Evolutionary conservation across 2,888 invertebrate species (phyloP), one percentile per base, ranked within the genome.

Genomic region (Caenorhabditis imperialis): DNA sequence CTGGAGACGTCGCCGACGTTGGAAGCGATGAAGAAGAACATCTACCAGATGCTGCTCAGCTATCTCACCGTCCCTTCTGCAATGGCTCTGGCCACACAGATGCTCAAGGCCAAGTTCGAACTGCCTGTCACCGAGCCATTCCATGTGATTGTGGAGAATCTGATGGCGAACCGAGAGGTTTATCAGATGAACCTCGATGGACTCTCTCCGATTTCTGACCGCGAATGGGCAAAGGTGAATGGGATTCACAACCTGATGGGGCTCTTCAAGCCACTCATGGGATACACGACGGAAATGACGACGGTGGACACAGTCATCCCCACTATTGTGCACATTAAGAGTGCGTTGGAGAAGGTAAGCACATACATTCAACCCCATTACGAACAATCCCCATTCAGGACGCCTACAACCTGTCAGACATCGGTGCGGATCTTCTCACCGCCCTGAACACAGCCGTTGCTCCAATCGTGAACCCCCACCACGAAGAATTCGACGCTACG

Each of bases 261-360:
- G 5, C 23, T 74, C 3, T 69, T 80, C 48, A 57, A 65, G 37
- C 75, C 75, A 35, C 50, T 62, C 4, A 51, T 48, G 30, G 30
- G 38, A 4, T 69, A 62, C 25, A 42, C 65, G n/a, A 54, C 25
- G 12, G 78, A 75, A 38, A 75, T 76, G 47, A 69, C 77, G 14
- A 83, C 85, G 3, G 80, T 85, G n/a, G 85, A 85, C 44, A 79
- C 79, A 6, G 84, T 83, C 12, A 76, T 85, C 23, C 85, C 85
- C n/a, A 78, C 82, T 5, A 42, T 85, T 35, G 70, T 79, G 72
- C 84, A 85, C 58, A 60, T 85, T 6, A 42, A 69, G 16, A 69
- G 72, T 23, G 63, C 75, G 16, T 55, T 85, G 3, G 80, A 85
- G n/a, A 80, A 81, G 78, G 83, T 81, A 35, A 37, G 55, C 6